phyloP scores from a whole-genome alignment of 2,113 vertebrate species.

The Genyomyrus donnyi region DNA sequence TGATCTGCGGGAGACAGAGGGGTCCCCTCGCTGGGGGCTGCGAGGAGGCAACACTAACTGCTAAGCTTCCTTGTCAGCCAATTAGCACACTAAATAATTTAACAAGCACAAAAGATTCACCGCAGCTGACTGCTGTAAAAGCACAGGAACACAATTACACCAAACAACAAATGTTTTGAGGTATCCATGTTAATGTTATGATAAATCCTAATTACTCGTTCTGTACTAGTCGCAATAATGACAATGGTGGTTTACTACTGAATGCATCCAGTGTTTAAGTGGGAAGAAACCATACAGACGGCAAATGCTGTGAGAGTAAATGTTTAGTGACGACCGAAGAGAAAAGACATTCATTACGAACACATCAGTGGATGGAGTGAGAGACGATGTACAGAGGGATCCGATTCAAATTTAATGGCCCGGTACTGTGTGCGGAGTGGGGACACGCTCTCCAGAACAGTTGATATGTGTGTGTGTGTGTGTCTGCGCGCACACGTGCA shows the following conservation, averaged over 20 bases:
- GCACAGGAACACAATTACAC: neutral
- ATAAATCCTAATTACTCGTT: neutral
- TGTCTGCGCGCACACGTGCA: neutral
- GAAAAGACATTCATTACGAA: neutral
- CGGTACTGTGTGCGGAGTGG: neutral
- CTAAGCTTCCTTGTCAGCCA: neutral
- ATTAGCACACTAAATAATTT: neutral
- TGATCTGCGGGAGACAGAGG: neutral
- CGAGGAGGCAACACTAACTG: neutral
- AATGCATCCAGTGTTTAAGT: neutral
- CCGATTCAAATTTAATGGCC: neutral
- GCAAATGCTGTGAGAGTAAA: neutral
- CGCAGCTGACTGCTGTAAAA: neutral
- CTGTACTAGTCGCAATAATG: neutral
- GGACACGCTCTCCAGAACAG: neutral
- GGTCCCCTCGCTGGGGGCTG: neutral
- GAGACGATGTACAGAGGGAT: neutral
- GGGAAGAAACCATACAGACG: neutral
- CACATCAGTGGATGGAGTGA: neutral
- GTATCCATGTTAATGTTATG: neutral
- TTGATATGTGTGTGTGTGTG: neutral
- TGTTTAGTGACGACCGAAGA: neutral
- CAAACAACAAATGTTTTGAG: neutral
- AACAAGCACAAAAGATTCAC: neutral
- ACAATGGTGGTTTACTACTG: neutral